Percentiles rank a stretch among this genome's conserved stretches.
Evolutionary conservation across 2,113 vertebrate species (phyloP).

Genomic region (Coptodon rendalli): DNA sequence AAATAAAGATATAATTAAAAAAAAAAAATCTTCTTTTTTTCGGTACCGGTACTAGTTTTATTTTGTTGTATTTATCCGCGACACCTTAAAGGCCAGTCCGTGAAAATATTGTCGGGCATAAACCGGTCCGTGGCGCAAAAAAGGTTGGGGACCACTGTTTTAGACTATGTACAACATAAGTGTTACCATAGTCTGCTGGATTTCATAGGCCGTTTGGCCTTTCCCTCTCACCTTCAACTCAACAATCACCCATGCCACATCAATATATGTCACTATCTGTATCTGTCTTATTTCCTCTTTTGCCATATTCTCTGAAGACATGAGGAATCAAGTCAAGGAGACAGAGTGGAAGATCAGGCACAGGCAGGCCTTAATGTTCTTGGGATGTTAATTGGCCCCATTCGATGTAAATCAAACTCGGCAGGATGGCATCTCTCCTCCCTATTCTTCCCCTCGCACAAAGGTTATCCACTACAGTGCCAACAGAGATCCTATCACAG

Average conservation of each 20-base stretch:
- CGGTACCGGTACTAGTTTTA: too few species aligned
- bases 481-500: constrained; percentile 31
- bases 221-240: not conserved
- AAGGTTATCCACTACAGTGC: constrained; percentile 31
- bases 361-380: constrained; percentile 23
- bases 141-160: too few species aligned
- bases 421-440: constrained; percentile 22
- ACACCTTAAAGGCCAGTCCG: too few species aligned
- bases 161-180: not conserved
- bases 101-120: too few species aligned
- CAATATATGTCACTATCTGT: not conserved
- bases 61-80: too few species aligned
- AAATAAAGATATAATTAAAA: too few species aligned
- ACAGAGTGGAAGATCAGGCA: not conserved
- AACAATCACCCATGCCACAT: not conserved
- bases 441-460: not conserved
- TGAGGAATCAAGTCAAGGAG: constrained; percentile 2
- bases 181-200: not conserved
- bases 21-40: too few species aligned
- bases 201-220: not conserved
- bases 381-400: constrained; percentile 43
- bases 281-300: not conserved
- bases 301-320: not conserved
- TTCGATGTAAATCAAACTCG: constrained; percentile 48
- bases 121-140: too few species aligned